Evolutionary conservation across 2,797 vertebrate genomes (phyloP).

Genomic region (Helarctos malayanus): DNA sequence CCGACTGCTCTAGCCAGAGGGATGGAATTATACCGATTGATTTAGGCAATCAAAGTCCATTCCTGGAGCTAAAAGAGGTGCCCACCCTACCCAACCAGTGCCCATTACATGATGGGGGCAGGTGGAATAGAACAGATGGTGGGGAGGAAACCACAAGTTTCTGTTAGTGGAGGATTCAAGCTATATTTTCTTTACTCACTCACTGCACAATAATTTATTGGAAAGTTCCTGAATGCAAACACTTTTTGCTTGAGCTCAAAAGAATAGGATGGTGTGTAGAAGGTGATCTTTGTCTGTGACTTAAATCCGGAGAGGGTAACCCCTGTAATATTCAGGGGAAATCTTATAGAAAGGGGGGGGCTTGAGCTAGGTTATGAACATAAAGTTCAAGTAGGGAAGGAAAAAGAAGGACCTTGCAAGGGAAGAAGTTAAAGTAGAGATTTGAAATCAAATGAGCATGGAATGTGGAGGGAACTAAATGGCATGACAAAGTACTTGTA

Average conservation of each 20-base stretch:
- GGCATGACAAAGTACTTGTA: background rate
- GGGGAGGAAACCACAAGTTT: background rate
- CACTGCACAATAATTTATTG: background rate
- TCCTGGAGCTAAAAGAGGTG: background rate
- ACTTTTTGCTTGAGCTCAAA: slow-evolving; percentile 25
- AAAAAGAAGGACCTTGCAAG: slow-evolving; percentile 12
- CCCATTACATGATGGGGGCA: background rate
- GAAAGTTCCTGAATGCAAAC: background rate
- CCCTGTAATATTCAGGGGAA: background rate
- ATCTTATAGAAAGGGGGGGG: background rate
- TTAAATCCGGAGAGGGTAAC: slow-evolving; percentile 46
- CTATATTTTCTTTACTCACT: slow-evolving; percentile 39
- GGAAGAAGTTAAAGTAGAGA: slow-evolving; percentile 16
- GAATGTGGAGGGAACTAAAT: background rate
- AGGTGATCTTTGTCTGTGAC: background rate
- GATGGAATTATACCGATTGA: background rate
- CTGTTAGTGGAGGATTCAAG: background rate
- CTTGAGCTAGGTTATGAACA: slow-evolving; percentile 5
- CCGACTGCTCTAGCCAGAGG: background rate
- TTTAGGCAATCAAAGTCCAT: background rate
- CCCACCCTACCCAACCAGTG: background rate
- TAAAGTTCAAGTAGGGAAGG: background rate
- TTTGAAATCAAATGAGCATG: slow-evolving; percentile 37
- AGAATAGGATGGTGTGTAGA: background rate
- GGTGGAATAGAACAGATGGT: background rate